Conservation (phyloP, 2,888 invertebrate genomes). For the Eupithecia tripunctaria region DNA sequence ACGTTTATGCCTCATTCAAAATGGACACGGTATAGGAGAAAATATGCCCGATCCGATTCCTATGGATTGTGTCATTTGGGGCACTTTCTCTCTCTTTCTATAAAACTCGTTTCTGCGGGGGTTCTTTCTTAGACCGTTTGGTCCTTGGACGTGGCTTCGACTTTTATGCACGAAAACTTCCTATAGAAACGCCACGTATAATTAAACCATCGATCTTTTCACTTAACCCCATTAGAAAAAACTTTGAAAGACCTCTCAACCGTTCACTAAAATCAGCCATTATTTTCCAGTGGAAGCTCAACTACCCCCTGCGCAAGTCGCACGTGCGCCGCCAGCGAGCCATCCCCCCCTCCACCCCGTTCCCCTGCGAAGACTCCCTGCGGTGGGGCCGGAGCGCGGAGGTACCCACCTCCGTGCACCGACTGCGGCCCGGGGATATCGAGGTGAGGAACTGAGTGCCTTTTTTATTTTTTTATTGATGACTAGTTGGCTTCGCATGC, state of each 20-base stretch:
- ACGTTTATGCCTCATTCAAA: no score
- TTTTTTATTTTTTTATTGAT: no score
- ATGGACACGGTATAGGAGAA: no score
- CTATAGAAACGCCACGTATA: not conserved
- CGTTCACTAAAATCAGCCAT: not conserved
- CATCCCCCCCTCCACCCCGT: conserved; percentile 79
- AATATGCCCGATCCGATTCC: no score
- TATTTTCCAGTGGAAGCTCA: conserved; percentile 67
- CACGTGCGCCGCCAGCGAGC: conserved; percentile 81
- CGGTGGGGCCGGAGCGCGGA: conserved; percentile 69
- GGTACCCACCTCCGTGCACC: conserved; percentile 87
- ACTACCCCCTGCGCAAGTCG: conserved; percentile 76
- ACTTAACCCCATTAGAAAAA: not conserved
- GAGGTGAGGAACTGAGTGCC: conserved; percentile 58
- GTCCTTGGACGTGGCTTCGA: no score
- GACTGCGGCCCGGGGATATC: conserved; percentile 87
- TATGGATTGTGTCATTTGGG: no score
- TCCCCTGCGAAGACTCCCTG: conserved; percentile 83
- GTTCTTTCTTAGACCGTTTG: no score
- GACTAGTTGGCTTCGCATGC: no score
- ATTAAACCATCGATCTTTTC: not conserved
- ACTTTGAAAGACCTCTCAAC: not conserved
- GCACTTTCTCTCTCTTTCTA: no score
- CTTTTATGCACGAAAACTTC: no score
- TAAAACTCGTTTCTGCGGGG: no score